These are phyloP conservation scores for Siniperca scherzeri DNA, from an alignment of 2,797 vertebrate species.

Conservation along the genomic window DNA sequence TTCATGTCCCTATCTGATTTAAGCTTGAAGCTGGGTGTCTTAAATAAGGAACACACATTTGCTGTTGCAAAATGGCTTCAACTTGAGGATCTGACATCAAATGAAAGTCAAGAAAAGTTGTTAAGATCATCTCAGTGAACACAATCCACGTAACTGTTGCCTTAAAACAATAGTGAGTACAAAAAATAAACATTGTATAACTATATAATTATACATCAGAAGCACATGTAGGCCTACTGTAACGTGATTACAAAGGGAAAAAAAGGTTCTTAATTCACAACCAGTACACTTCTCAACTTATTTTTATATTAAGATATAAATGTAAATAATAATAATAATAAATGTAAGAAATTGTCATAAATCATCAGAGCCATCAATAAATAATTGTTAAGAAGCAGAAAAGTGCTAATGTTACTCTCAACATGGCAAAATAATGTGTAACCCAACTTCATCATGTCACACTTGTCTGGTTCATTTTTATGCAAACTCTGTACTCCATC, in stretches of 20 bases:
- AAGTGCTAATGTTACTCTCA: constrained; percentile 55
- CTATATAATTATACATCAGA: constrained; percentile 25
- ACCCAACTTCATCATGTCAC: neutral
- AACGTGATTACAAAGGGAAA: constrained; percentile 38
- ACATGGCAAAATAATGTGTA: constrained; percentile 22
- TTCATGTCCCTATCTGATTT: neutral
- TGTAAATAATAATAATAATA: constrained; percentile 51
- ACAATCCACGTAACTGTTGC: constrained; percentile 28
- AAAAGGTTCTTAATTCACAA: constrained; percentile 23
- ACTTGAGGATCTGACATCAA: constrained; percentile 2
- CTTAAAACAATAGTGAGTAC: constrained; percentile 34
- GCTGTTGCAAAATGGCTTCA: constrained; percentile 28
- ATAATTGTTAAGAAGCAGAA: constrained; percentile 47
- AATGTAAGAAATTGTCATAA: constrained; percentile 47
- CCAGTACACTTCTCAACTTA: constrained; percentile 10
- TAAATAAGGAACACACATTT: constrained; percentile 7
- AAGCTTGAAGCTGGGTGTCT: neutral
- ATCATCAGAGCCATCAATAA: constrained; percentile 31
- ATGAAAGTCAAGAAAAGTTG: constrained; percentile 37
- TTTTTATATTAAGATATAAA: constrained; percentile 29
- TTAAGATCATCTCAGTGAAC: constrained; percentile 63
- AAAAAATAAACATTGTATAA: constrained; percentile 46
- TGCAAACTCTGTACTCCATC: constrained; percentile 3
- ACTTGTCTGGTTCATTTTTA: neutral
- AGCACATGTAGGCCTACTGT: constrained; percentile 9